Conservation (phyloP, 2,888 invertebrate species). For the Gryllus longicercus region DNA sequence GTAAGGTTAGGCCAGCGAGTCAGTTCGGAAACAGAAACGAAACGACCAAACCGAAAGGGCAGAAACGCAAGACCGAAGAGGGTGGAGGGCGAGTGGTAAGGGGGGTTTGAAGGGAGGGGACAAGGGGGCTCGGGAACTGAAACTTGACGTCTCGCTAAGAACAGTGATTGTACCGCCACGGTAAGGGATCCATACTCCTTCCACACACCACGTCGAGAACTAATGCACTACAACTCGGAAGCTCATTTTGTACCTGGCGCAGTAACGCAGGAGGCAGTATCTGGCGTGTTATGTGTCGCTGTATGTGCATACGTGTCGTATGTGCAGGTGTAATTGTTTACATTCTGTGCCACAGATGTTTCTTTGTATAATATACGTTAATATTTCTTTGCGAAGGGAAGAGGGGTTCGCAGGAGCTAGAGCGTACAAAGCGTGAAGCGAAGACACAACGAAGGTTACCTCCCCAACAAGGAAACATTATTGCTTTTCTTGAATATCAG, state of each 20-base stretch:
- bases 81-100: background rate
- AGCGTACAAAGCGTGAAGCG: background rate
- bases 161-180: no score
- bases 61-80: background rate
- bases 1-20: background rate
- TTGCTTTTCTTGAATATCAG: conserved; percentile 37
- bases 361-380: no score
- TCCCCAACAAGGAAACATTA: conserved; percentile 31
- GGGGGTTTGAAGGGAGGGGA: background rate
- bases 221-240: conserved; percentile 26
- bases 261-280: conserved; percentile 19
- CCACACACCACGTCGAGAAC: conserved; percentile 19
- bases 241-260: conserved; percentile 22
- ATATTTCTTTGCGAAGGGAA: no score
- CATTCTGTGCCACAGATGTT: background rate
- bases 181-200: background rate
- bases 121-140: no score
- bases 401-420: no score
- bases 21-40: conserved; percentile 3
- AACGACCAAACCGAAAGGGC: background rate
- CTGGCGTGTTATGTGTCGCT: conserved; percentile 18
- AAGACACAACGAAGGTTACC: conserved; percentile 24
- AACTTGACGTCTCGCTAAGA: no score
- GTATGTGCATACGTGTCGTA: background rate
- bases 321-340: background rate